These are phyloP conservation scores for Orchesellides sinensis DNA, from an alignment of 2,888 invertebrate species.

Conservation along the genomic window DNA sequence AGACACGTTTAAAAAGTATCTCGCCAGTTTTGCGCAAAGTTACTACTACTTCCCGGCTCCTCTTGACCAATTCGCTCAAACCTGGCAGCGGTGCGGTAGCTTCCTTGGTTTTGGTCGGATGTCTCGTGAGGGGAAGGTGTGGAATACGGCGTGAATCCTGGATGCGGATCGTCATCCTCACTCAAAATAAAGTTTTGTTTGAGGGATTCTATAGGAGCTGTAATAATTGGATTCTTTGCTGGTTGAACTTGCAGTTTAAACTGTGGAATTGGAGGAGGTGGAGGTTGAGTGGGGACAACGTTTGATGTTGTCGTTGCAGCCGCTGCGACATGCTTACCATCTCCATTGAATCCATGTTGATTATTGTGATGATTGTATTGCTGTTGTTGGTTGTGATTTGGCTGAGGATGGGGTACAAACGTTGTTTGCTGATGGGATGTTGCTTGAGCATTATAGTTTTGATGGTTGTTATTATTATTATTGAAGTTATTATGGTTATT, in stretches of 20 bases:
- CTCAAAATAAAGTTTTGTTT: slow-evolving; percentile 45
- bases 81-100: slow-evolving; percentile 38
- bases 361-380: not conserved
- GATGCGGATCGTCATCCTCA: slow-evolving; percentile 54
- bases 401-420: slow-evolving; percentile 30
- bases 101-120: not conserved
- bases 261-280: slow-evolving; percentile 35
- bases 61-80: slow-evolving; percentile 49
- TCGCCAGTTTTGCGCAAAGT: slow-evolving; percentile 42
- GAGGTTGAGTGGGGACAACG: not conserved
- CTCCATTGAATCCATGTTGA: too few species aligned
- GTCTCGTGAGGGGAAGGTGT: not conserved
- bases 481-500: slow-evolving; percentile 13
- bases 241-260: slow-evolving; percentile 32
- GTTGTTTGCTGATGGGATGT: slow-evolving; percentile 43
- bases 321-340: not conserved
- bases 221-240: too few species aligned
- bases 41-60: not conserved
- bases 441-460: slow-evolving; percentile 40
- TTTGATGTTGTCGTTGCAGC: not conserved
- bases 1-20: slow-evolving; percentile 22
- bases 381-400: not conserved
- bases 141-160: slow-evolving; percentile 44
- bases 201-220: not conserved
- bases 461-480: not conserved